Evolutionary conservation across 2,797 vertebrate species (phyloP), one percentile per base, ranked within the genome.

Genomic region (Ctenopoma kingsleyae): DNA sequence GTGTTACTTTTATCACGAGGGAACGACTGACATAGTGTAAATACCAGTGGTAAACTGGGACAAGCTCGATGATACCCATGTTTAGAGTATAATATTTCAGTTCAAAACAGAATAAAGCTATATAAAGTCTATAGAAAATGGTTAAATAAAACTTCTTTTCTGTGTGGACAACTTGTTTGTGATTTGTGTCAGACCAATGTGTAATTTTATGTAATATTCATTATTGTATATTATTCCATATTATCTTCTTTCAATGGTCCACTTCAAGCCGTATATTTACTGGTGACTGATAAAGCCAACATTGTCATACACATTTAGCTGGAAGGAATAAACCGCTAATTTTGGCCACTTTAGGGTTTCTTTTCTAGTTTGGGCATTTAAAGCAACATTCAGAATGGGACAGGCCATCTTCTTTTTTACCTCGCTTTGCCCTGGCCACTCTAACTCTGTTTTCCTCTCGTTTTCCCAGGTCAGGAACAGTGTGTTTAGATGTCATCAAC

Each of bases 401-500:
- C 35, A 15, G 10, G 8, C 19, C 20, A 49, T 12, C 22, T 49
- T 46, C 19, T 32, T 55, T 36, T 17, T 59, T 16, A 23, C 41
- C 36, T 19, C 49, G 13, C 35, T 51, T 36, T 10, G 2, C 20
- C 47, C n/a, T 36, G 6, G 8, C 20, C n/a, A 27, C 51, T 52
- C 19, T 60, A 23, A 81, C 61, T 40, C 47, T 27, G 43, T 74
- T 76, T 67, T 74, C 71, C 32, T 56, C 70, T 83, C 4, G 7
- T 8, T 57, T 74, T 84, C 84, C 87, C 78, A 98, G 97, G 94
- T 98, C 97, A 93, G 97, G 97, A 91, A 98, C 97, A 23, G 97
- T 98, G 86, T 98, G 97, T 95, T 95, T 98, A 96, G 97, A 98
- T 95, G 97, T 98, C 90, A 98, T 98, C 94, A 98, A 98, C 94